These are phyloP conservation scores for Cossypha polioptera DNA, from an alignment of 2,797 vertebrate species.

Conservation along the genomic window DNA sequence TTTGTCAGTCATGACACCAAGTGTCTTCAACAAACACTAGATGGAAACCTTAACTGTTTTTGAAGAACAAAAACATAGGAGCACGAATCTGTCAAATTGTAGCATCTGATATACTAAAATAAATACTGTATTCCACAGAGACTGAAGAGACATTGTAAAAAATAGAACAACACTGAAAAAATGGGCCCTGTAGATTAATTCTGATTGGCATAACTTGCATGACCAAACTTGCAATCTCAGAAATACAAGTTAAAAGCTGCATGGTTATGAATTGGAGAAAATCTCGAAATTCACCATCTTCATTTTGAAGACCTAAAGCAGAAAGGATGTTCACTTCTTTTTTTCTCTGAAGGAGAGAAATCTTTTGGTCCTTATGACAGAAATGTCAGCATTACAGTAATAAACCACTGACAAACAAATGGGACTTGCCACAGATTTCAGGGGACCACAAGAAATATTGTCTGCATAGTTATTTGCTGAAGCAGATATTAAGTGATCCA, in stretches of 20 bases:
- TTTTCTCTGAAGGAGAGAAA: background rate
- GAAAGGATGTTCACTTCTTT: background rate
- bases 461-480: background rate
- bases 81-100: background rate
- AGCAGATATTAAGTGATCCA: background rate
- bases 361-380: background rate
- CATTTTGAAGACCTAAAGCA: background rate
- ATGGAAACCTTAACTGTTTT: slow-evolving; percentile 42
- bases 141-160: background rate
- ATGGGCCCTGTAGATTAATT: background rate
- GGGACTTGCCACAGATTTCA: background rate
- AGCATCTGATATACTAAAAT: background rate
- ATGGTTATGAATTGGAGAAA: background rate
- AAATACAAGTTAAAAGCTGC: background rate
- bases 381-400: background rate
- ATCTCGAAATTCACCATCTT: background rate
- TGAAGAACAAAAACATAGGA: background rate
- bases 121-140: background rate
- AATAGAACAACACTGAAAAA: background rate
- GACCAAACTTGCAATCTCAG: background rate
- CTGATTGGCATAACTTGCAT: background rate
- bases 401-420: background rate
- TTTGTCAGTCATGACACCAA: background rate
- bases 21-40: slow-evolving; percentile 40
- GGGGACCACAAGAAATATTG: background rate